Conservation (phyloP, 2,888 invertebrate genomes). For the Heliconius ethilla region DNA sequence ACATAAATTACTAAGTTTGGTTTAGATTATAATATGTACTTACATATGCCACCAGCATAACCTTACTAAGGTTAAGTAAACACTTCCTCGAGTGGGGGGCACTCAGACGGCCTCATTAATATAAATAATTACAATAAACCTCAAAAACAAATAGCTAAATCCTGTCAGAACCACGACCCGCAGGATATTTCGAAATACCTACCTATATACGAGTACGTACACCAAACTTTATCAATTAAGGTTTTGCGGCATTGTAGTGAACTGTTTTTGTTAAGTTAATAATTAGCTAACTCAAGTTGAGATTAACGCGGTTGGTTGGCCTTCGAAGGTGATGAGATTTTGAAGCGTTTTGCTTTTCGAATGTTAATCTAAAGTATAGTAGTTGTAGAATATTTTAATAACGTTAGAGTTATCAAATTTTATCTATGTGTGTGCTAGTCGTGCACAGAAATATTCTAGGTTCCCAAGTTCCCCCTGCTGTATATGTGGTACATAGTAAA, state of each 20-base stretch:
- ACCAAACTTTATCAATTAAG: constrained; percentile 41
- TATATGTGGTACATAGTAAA: too few species aligned
- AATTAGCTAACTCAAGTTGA: constrained; percentile 30
- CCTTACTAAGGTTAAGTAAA: too few species aligned
- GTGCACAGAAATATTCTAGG: too few species aligned
- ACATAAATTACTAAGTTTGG: too few species aligned
- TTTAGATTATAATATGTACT: too few species aligned
- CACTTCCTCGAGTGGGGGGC: too few species aligned
- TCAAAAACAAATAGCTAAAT: constrained; percentile 10
- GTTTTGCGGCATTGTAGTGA: constrained; percentile 27
- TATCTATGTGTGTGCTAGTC: too few species aligned
- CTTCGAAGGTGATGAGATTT: neutral
- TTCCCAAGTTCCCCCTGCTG: too few species aligned
- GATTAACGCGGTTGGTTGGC: constrained; percentile 16
- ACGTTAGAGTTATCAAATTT: too few species aligned
- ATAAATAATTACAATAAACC: neutral
- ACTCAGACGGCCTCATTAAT: too few species aligned
- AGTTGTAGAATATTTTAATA: neutral
- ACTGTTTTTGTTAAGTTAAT: constrained; percentile 42
- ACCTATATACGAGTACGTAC: neutral
- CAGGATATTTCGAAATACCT: constrained; percentile 16
- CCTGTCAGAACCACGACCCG: constrained; percentile 19
- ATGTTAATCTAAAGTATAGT: neutral
- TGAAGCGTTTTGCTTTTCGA: neutral
- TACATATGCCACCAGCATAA: too few species aligned